These are phyloP conservation scores for Cephonodes hylas DNA, from an alignment of 2,888 invertebrate genomes.

Conservation along the genomic window DNA sequence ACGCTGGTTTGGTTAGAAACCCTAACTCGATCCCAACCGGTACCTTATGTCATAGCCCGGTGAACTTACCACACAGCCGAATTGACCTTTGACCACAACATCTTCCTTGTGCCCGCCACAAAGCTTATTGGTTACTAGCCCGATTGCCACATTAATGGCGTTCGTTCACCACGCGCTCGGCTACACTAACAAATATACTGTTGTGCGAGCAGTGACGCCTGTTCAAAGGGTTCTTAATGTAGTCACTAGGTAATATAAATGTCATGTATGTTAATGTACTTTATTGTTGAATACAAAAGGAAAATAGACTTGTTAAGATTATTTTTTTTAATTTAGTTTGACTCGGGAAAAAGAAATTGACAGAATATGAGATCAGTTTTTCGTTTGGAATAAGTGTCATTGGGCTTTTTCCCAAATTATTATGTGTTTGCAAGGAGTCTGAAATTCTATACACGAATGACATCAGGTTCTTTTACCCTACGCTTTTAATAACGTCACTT, in stretches of 20 bases:
- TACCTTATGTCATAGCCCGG: constrained; percentile 10
- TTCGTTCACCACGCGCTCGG: background rate
- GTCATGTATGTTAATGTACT: background rate
- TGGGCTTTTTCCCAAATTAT: too few species aligned
- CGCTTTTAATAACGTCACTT: too few species aligned
- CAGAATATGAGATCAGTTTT: too few species aligned
- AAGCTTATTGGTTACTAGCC: background rate
- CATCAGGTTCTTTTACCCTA: too few species aligned
- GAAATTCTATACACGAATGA: too few species aligned
- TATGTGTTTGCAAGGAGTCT: too few species aligned
- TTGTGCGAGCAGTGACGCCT: background rate
- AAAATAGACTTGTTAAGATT: too few species aligned
- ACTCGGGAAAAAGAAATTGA: too few species aligned
- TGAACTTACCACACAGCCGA: constrained; percentile 3
- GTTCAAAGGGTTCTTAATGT: background rate
- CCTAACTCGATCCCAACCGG: constrained; percentile 1
- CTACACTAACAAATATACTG: background rate
- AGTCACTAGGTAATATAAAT: background rate
- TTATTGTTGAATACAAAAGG: too few species aligned
- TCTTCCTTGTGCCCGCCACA: constrained; percentile 1
- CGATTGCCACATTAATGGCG: background rate
- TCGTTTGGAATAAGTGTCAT: too few species aligned
- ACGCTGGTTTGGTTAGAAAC: background rate
- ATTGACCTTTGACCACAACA: constrained; percentile 10
- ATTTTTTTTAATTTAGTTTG: too few species aligned